phyloP scores from a whole-genome alignment of 2,888 invertebrate species.

The Lissocephala sabroskyi region DNA sequence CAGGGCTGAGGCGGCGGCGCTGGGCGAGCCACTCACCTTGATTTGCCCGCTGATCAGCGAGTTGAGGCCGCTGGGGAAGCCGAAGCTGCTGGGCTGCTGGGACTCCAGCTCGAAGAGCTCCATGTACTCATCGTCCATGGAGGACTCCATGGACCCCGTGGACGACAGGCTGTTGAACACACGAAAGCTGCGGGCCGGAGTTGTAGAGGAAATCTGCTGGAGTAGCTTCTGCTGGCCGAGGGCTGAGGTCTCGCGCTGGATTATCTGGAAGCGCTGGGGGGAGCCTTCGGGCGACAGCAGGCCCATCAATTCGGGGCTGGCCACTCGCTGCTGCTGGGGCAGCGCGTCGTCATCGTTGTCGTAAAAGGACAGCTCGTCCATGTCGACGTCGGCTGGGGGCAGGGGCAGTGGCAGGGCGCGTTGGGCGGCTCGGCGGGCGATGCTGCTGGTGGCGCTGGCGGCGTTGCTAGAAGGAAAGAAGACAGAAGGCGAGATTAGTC shows the following conservation, averaged over 20 bases:
- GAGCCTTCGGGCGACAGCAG: conserved; percentile 70
- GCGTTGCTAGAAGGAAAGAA: too few relatives aligned
- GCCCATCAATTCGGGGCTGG: conserved; percentile 60
- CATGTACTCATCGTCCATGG: conserved; percentile 78
- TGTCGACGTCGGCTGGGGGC: conserved; percentile 22
- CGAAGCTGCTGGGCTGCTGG: conserved; percentile 35
- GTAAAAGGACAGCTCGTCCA: conserved; percentile 71
- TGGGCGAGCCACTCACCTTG: conserved; percentile 55
- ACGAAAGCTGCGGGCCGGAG: conserved; percentile 66
- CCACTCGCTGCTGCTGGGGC: conserved; percentile 35
- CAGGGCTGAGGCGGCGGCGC: conserved; percentile 17
- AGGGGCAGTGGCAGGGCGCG: conserved; percentile 30
- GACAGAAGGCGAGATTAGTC: conserved; percentile 38
- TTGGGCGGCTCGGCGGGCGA: conserved; percentile 18
- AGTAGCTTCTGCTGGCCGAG: conserved; percentile 37
- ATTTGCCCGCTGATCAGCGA: conserved; percentile 76
- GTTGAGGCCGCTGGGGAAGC: conserved; percentile 76
- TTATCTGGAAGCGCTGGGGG: conserved; percentile 68
- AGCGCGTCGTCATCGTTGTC: conserved; percentile 49
- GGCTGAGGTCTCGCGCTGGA: conserved; percentile 15
- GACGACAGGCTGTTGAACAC: conserved; percentile 74
- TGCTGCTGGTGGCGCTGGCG: conserved; percentile 36
- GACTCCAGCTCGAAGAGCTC: conserved; percentile 78
- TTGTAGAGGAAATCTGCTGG: conserved; percentile 21
- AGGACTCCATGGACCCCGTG: conserved; percentile 75